Conservation (phyloP, 2,113 vertebrate genomes). For the Anthoscopus minutus region DNA sequence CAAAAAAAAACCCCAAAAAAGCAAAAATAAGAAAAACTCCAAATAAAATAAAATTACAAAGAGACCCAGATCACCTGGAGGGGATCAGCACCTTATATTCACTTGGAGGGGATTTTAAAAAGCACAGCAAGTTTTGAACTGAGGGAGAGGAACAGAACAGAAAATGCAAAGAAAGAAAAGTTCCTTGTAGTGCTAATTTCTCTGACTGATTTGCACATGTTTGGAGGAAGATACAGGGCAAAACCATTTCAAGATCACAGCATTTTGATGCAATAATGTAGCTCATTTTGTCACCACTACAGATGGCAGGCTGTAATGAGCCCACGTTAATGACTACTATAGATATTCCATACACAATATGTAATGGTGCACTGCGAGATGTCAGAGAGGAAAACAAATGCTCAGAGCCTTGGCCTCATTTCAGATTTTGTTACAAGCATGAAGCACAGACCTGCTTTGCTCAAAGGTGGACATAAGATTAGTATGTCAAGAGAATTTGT, state of each 20-base stretch:
- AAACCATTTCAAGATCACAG: conserved; percentile 33
- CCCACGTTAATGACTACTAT: conserved; percentile 37
- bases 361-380: background rate
- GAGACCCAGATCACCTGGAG: too few relatives aligned
- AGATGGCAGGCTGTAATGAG: conserved; percentile 58
- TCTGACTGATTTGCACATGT: background rate
- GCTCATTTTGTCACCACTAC: conserved; percentile 57
- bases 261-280: conserved; percentile 18
- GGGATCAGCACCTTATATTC: background rate
- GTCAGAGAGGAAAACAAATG: background rate
- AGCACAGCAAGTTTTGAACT: background rate
- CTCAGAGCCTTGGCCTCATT: background rate
- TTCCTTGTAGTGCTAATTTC: conserved; percentile 1
- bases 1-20: background rate
- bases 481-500: background rate
- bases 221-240: conserved; percentile 2
- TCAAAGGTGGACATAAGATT: background rate
- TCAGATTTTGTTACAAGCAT: background rate
- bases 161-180: background rate
- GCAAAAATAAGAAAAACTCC: background rate
- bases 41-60: background rate
- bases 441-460: background rate
- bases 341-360: conserved; percentile 17
- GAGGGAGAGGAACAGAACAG: background rate
- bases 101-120: background rate